Evolutionary conservation across 2,888 invertebrate genomes (phyloP).

Genomic region (Lepas anatifera): DNA sequence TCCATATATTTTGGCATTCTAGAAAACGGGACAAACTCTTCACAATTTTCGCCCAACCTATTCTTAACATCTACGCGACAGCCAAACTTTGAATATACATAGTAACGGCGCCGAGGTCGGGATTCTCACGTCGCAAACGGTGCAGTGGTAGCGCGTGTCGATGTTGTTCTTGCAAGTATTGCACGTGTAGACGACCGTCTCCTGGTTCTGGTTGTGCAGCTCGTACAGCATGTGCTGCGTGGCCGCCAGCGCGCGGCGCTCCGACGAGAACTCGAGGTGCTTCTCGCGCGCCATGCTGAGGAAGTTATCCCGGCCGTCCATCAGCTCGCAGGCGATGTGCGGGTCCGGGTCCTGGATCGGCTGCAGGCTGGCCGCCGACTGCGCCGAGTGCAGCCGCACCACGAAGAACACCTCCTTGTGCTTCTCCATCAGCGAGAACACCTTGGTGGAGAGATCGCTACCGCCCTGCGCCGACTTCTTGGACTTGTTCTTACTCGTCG

Average conservation of each 20-base stretch:
- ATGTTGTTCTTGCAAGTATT: constrained; percentile 93
- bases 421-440: constrained; percentile 98
- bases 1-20: no score
- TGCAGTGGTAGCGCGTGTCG: constrained; percentile 94
- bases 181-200: constrained; percentile 97
- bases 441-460: constrained; percentile 90
- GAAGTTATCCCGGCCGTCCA: constrained; percentile 99
- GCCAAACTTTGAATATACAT: no score
- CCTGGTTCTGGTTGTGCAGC: constrained; percentile 94
- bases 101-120: no score
- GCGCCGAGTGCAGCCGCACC: constrained; percentile 90
- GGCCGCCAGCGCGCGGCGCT: constrained; percentile 87
- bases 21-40: no score
- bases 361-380: constrained; percentile 75
- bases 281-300: constrained; percentile 94
- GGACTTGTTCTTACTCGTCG: constrained; percentile 92
- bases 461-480: constrained; percentile 88
- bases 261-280: constrained; percentile 95
- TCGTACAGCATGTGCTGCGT: constrained; percentile 97
- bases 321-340: constrained; percentile 71
- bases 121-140: constrained; percentile 83
- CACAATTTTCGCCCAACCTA: no score
- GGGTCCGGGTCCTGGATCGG: constrained; percentile 96
- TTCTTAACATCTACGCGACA: no score
- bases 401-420: constrained; percentile 99